Conservation (phyloP, 1,140 invertebrate genomes). For the Brachionus calyciflorus region DNA sequence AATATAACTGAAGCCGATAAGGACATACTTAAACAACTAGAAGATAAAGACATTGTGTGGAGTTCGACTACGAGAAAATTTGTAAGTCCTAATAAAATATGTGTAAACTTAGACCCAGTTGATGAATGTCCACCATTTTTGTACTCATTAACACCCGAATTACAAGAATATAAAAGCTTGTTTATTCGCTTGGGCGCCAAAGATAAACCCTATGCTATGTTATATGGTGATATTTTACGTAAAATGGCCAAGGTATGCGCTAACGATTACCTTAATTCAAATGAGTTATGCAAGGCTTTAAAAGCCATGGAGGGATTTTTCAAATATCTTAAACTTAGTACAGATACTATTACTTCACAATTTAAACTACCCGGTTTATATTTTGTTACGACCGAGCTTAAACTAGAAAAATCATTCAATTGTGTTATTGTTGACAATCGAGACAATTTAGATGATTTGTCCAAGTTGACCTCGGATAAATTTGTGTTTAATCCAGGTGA, state of each 20-base stretch:
- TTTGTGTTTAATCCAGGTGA: slow-evolving; percentile 47
- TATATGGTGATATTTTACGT: slow-evolving; percentile 37
- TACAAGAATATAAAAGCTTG: slow-evolving; percentile 10
- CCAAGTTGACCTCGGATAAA: slow-evolving; percentile 7
- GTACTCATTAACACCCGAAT: background rate
- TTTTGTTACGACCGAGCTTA: slow-evolving; percentile 38
- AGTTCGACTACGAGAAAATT: background rate
- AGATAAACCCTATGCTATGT: slow-evolving; percentile 16
- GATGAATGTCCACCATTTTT: slow-evolving; percentile 46
- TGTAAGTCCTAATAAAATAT: background rate
- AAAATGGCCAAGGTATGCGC: slow-evolving; percentile 45
- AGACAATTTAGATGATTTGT: slow-evolving; percentile 36
- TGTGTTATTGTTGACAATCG: slow-evolving; percentile 34
- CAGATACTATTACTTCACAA: background rate
- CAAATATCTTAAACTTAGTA: background rate
- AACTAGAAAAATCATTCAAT: slow-evolving; percentile 34
- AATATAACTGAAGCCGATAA: slow-evolving; percentile 15
- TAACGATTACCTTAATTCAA: slow-evolving; percentile 45
- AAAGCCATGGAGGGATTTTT: slow-evolving; percentile 46
- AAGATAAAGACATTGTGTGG: slow-evolving; percentile 32
- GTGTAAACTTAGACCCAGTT: background rate
- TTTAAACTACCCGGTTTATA: slow-evolving; percentile 37
- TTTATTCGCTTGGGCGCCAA: slow-evolving; percentile 26
- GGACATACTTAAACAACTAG: slow-evolving; percentile 37
- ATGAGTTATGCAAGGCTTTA: slow-evolving; percentile 44